These are phyloP conservation scores for Troglohyphantes excavatus DNA, from an alignment of 2,888 invertebrate species.

Conservation along the genomic window DNA sequence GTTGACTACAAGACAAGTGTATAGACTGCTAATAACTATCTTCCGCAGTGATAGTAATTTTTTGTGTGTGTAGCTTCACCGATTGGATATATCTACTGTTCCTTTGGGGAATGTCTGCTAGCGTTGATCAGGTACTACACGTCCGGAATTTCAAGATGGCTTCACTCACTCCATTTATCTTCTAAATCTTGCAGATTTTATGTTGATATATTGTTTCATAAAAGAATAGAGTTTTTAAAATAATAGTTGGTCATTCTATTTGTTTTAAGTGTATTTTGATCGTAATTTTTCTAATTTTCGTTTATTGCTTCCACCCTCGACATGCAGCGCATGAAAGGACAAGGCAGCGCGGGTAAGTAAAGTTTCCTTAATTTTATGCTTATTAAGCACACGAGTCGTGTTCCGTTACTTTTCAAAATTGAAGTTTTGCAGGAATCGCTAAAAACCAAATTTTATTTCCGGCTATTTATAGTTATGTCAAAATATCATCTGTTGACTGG, in stretches of 20 bases:
- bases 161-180: conserved; percentile 72
- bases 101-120: conserved; percentile 79
- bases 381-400: background rate
- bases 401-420: background rate
- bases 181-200: conserved; percentile 48
- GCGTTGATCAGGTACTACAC: conserved; percentile 78
- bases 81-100: conserved; percentile 67
- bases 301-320: conserved; percentile 64
- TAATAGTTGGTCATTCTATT: conserved; percentile 38
- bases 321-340: conserved; percentile 79
- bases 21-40: conserved; percentile 63
- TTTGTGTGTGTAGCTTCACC: conserved; percentile 70
- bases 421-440: background rate
- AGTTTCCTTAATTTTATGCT: conserved; percentile 3
- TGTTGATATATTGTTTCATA: conserved; percentile 27
- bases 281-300: conserved; percentile 60
- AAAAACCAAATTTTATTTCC: background rate
- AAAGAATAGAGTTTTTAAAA: conserved; percentile 23
- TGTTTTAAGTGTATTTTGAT: conserved; percentile 54
- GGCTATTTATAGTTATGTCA: background rate
- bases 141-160: conserved; percentile 79
- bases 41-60: conserved; percentile 68
- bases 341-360: conserved; percentile 78
- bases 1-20: conserved; percentile 36
- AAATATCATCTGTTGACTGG: background rate